phyloP scores from a whole-genome alignment of 2,113 vertebrate species.

The Pituophis catenifer region DNA sequence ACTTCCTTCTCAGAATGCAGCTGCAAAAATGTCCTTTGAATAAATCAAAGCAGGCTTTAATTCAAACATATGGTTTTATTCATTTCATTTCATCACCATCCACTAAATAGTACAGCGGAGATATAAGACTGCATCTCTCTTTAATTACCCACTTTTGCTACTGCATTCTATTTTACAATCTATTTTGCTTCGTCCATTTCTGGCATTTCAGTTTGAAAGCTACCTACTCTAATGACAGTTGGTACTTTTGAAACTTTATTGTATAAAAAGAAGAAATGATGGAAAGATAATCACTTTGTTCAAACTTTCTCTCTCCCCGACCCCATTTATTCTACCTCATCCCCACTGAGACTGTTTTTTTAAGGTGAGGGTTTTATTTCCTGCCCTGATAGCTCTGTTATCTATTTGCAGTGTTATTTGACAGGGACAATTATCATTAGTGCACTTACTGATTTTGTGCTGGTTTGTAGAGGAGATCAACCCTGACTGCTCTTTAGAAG shows the following conservation, averaged over 20 bases:
- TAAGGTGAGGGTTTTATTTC: not conserved
- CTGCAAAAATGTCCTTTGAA: slow-evolving; percentile 33
- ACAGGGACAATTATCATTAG: not conserved
- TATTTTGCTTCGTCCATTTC: not conserved
- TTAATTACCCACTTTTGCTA: not conserved
- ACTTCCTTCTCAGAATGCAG: not conserved
- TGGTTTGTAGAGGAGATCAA: too few relatives aligned
- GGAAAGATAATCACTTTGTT: not conserved
- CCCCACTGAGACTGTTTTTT: not conserved
- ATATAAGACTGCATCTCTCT: slow-evolving; percentile 20
- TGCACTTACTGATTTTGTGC: not conserved
- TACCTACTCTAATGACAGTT: not conserved
- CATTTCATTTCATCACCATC: slow-evolving; percentile 17
- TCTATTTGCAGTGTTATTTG: not conserved
- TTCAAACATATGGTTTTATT: slow-evolving; percentile 38
- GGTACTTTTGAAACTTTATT: not conserved
- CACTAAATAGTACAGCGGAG: not conserved
- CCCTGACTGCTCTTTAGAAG: too few relatives aligned
- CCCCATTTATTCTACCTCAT: not conserved
- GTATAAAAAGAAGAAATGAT: not conserved
- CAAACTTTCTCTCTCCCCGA: not conserved
- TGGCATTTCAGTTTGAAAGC: not conserved
- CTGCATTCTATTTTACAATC: not conserved
- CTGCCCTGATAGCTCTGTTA: not conserved
- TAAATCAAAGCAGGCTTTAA: slow-evolving; percentile 33